Base-by-base conservation (phyloP, 2,888 invertebrate species). In the Lochmaea capreae region DNA sequence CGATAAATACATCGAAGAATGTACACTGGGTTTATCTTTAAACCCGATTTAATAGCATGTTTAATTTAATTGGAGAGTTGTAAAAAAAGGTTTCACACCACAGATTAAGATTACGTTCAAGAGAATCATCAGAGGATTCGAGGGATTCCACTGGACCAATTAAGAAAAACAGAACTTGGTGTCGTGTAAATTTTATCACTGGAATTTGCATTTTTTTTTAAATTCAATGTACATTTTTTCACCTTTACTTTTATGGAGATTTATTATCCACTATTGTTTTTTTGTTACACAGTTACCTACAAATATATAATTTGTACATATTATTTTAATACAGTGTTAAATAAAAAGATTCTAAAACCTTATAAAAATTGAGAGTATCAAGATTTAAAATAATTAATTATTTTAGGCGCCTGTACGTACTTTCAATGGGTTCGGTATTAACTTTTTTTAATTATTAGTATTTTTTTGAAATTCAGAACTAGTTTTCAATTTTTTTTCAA, bases 21-120 rank as follows among this genome's bases (percentile, higher is more conserved):
- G 61, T 62, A 46, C 49, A 52, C 18, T 2, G 49, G 16, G 49
- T 68, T 68, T 68, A 68, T 68, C 61, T 43, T 16, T 16, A 18
- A 63, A 63, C n/a, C 62, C n/a, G 62, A 63, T 63, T 68, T 68
- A 62, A 68, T 22, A 62, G 68, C 61, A 12, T 68, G 68, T 62
- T 68, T 16, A 26, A 49, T 61, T 68, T 68, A 68, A 68, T 68
- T 68, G 68, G 68, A 62, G 61, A 33, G 49, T 33, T 68, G 71
- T 71, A 71, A 65, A 54, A 67, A 74, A 74, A 54, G 65, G 63
- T 67, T 74, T 74, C 74, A 74, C 74, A 74, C 74, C 63, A 67
- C 14, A 67, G 74, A 74, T 67, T 67, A 58, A 74, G 71, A 74
- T 74, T 71, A 74, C 67, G 49, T 67, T 71, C 58, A 58, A 73